Conservation (phyloP, 2,113 vertebrate genomes). For the Indicator maculatus region DNA sequence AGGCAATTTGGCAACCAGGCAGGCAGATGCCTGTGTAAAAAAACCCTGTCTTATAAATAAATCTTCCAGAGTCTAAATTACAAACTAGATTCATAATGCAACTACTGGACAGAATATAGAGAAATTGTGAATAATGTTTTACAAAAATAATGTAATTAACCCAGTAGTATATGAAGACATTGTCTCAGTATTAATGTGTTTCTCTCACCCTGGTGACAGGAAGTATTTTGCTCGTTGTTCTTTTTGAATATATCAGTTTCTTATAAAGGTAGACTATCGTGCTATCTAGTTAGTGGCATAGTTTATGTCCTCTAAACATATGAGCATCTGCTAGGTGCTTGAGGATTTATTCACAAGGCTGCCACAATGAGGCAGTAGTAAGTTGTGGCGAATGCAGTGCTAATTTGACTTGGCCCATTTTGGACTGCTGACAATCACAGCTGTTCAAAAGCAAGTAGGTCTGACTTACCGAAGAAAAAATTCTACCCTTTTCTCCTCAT, state of each 20-base stretch:
- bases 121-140: background rate
- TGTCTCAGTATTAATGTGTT: background rate
- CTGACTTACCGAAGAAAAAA: background rate
- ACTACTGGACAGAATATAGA: background rate
- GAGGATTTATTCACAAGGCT: constrained; percentile 54
- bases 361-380: constrained; percentile 71
- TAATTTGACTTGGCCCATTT: constrained; percentile 50
- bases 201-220: background rate
- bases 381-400: constrained; percentile 46
- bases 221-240: background rate
- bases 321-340: constrained; percentile 19
- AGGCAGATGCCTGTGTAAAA: background rate
- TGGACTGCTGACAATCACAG: constrained; percentile 24
- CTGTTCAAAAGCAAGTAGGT: constrained; percentile 7
- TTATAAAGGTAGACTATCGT: background rate
- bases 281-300: background rate
- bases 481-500: background rate
- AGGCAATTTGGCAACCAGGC: background rate
- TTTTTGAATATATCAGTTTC: background rate
- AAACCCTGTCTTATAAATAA: constrained; percentile 29
- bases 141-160: background rate
- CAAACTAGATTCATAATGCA: constrained; percentile 1
- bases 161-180: background rate
- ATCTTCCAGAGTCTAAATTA: background rate
- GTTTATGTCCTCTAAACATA: background rate